These are phyloP conservation scores for Pocillopora verrucosa DNA, from an alignment of 64 coral and sea anemone species.

Conservation along the genomic window DNA sequence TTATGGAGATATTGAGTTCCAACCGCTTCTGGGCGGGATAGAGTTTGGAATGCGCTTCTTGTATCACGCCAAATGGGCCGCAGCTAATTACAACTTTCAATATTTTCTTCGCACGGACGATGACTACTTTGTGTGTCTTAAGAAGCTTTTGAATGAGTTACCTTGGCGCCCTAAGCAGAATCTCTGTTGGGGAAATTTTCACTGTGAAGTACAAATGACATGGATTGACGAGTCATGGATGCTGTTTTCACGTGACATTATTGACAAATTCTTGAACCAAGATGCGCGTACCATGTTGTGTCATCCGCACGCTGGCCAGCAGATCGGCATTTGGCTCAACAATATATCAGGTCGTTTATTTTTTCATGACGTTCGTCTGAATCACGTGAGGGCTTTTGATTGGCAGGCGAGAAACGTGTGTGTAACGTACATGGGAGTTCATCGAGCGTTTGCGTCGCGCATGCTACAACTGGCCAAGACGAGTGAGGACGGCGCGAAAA, in stretches of 20 bases:
- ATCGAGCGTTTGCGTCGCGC: slow-evolving; percentile 4
- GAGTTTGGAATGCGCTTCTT: slow-evolving; percentile 58
- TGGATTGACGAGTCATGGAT: slow-evolving; percentile 55
- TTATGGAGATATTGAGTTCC: slow-evolving; percentile 19
- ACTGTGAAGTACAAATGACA: slow-evolving; percentile 25
- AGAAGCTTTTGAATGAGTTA: slow-evolving; percentile 46
- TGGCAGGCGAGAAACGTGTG: slow-evolving; percentile 20
- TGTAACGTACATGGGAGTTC: slow-evolving; percentile 41
- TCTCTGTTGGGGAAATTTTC: slow-evolving; percentile 47
- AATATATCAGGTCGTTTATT: slow-evolving; percentile 23
- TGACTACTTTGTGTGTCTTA: slow-evolving; percentile 61
- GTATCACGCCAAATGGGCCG: slow-evolving; percentile 48
- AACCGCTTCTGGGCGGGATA: slow-evolving; percentile 30
- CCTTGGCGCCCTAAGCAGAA: slow-evolving; percentile 26
- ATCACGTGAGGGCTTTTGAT: background rate
- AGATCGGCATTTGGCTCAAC: slow-evolving; percentile 60
- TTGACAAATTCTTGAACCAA: slow-evolving; percentile 46
- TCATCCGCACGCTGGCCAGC: slow-evolving; percentile 61
- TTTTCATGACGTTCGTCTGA: slow-evolving; percentile 25
- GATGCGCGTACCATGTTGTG: slow-evolving; percentile 31
- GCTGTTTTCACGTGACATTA: slow-evolving; percentile 52
- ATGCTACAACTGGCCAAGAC: slow-evolving; percentile 26
- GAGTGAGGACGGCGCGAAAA: slow-evolving; percentile 20
- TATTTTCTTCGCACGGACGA: slow-evolving; percentile 54
- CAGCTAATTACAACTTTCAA: slow-evolving; percentile 34